Base-by-base conservation (phyloP, 2,113 vertebrate genomes). In the Pantherophis guttatus region DNA sequence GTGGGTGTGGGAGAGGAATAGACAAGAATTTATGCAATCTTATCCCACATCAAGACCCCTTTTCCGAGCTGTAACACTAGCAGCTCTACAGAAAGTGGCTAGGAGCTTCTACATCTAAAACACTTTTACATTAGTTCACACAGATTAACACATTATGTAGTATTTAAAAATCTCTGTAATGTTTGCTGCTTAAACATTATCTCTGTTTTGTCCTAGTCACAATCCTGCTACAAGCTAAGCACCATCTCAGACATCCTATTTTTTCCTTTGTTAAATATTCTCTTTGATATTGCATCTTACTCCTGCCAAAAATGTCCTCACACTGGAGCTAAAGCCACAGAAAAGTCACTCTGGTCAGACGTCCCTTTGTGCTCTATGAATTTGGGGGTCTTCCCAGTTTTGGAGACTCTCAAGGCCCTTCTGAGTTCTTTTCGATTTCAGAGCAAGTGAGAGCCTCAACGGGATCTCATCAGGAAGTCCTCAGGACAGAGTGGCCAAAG, bases 221-320 rank as follows among this genome's bases (percentile, higher is more conserved):
- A 6, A 90, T 93, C 87, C 50, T 62, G 81, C 19, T 93, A 91
- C n/a, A 39, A 39, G 70, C 10, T 12, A n/a, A 29, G 26, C 24
- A 12, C 26, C 23, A 1, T 26, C 24, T 24, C 23, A 26, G 24
- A 62, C 59, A 62, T 26, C 58, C 26, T 13, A 5, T 7, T 15
- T 7, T 17, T 17, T 1, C n/a, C n/a, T 17, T 33, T 29, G 26
- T 75, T 0, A 33, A 89, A 96, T 95, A 93, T 95, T 96, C 13
- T 33, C 90, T 29, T 91, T 87, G 95, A 95, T 65, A 94, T 93
- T 95, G 58, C 62, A 93, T 93, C 86, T 91, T 95, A 93, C 93
- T 91, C 75, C 86, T 94, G 94, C 93, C 92, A 91, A 93, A 93
- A 93, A 94, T 0, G 57, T 24, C 33, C 33, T 4, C 15, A 3